Base-by-base conservation (phyloP, 2,888 invertebrate species). In the Diloba caeruleocephala region DNA sequence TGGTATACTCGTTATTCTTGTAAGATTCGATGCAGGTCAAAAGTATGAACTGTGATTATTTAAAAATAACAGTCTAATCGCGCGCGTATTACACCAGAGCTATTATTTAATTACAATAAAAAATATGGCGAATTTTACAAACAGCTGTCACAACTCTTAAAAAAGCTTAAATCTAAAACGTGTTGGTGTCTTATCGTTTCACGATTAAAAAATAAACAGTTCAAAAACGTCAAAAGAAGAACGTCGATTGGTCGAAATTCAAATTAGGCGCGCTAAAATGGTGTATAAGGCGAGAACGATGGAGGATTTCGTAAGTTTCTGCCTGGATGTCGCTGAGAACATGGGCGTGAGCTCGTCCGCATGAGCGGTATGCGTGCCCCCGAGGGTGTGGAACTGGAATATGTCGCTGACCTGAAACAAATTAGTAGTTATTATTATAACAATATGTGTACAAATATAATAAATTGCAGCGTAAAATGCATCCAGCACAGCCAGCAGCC, bases 301-400 rank as follows among this genome's bases (percentile, higher is more conserved):
- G 29, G 33, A 62, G 31, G 31, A 59, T 37, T 19, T 42, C 13
- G 75, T 71, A 70, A 85, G 61, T 74, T 69, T 64, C 12, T 55
- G 66, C 33, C 51, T 49, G 37, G 63, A 10, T 10, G 90, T 83
- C 2, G 86, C 53, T 0, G 89, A 81, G 80, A 87, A 88, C 85
- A 89, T 84, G 0, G 91, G 92, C 1, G 86, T 87, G 0, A 92
- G 69, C 37, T 93, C 93, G 71, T 90, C 91, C 1, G 91, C 92
- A 74, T 90, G 91, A 0, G 87, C 88, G 1, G 92, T 83, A 71
- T 92, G 91, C 0, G 93, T 88, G n/a, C 95, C 94, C 58, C 95
- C 95, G 25, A 95, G 88, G 0, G 96, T 96, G 87, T 96, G 95
- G 88, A 96, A 96, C 82, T 96, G 96, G 89, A 96, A 96, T 60